These are phyloP conservation scores for Erebia epiphron DNA, from an alignment of 2,888 invertebrate species.

Conservation along the genomic window DNA sequence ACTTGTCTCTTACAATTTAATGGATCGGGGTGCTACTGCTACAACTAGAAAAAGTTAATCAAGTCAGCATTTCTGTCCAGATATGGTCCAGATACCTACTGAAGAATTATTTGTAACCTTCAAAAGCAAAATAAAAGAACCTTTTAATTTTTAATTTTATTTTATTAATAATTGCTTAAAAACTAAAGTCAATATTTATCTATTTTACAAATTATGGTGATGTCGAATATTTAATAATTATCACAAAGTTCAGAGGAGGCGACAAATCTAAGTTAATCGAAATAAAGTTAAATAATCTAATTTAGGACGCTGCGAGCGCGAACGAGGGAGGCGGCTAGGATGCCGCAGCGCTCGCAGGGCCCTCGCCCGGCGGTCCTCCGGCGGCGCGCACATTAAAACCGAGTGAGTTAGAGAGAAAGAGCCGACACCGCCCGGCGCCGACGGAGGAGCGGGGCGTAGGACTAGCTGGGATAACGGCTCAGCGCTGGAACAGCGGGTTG, in stretches of 20 bases:
- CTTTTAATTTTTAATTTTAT: constrained; percentile 52
- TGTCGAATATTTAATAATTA: constrained; percentile 79
- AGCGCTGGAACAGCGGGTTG: constrained; percentile 91
- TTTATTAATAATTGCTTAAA: constrained; percentile 52
- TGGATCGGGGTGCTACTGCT: no score
- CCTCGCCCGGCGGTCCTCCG: constrained; percentile 80
- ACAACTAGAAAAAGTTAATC: no score
- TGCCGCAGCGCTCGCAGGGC: constrained; percentile 64
- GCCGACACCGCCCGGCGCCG: constrained; percentile 80
- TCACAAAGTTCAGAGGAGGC: constrained; percentile 81
- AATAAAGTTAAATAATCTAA: constrained; percentile 60
- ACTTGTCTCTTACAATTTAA: no score
- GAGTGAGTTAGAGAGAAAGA: constrained; percentile 71
- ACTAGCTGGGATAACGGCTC: constrained; percentile 60
- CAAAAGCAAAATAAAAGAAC: constrained; percentile 4
- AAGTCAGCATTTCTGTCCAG: no score
- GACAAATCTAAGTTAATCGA: constrained; percentile 71
- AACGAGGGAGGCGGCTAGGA: constrained; percentile 55
- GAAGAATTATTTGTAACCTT: no score
- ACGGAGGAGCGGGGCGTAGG: constrained; percentile 77
- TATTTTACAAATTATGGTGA: constrained; percentile 78
- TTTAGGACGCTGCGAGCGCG: constrained; percentile 71
- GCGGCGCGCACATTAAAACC: constrained; percentile 67
- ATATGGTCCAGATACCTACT: no score
- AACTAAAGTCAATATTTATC: constrained; percentile 67